These are phyloP conservation scores for Thereva unica DNA, from an alignment of 2,888 invertebrate species.

Conservation along the genomic window DNA sequence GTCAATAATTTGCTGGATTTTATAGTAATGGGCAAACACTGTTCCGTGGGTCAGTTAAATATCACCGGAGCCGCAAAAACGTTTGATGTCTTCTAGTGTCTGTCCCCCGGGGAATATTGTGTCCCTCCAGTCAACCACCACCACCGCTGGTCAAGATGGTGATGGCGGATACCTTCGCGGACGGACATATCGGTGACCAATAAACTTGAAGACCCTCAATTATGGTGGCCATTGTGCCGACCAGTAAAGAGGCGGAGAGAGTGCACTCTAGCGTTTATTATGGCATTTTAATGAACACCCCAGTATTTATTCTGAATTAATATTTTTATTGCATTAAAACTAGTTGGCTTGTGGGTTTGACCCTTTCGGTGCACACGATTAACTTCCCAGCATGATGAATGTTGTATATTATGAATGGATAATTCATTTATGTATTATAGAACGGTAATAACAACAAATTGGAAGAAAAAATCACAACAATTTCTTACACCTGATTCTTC, in stretches of 20 bases:
- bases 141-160: neutral
- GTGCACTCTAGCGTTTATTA: slow-evolving; percentile 12
- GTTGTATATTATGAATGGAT: too few species aligned
- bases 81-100: slow-evolving; percentile 2
- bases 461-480: too few species aligned
- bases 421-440: too few species aligned
- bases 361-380: too few species aligned
- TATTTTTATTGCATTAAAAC: too few species aligned
- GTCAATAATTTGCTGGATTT: slow-evolving; percentile 31
- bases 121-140: neutral
- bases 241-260: slow-evolving; percentile 35
- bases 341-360: too few species aligned
- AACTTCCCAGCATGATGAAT: too few species aligned
- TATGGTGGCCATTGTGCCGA: slow-evolving; percentile 33
- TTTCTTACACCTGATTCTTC: too few species aligned
- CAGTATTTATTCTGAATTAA: too few species aligned
- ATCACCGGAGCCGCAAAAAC: slow-evolving; percentile 17
- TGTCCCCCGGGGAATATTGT: neutral
- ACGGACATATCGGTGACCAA: slow-evolving; percentile 29
- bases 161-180: neutral
- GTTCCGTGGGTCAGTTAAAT: slow-evolving; percentile 27
- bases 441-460: too few species aligned
- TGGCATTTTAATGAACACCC: slow-evolving; percentile 13
- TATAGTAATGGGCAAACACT: slow-evolving; percentile 35
- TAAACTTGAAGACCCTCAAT: slow-evolving; percentile 37